Evolutionary conservation across 2,113 vertebrate genomes (phyloP), one percentile per base, ranked within the genome.

Genomic region (Microcebus ravelobensis): DNA sequence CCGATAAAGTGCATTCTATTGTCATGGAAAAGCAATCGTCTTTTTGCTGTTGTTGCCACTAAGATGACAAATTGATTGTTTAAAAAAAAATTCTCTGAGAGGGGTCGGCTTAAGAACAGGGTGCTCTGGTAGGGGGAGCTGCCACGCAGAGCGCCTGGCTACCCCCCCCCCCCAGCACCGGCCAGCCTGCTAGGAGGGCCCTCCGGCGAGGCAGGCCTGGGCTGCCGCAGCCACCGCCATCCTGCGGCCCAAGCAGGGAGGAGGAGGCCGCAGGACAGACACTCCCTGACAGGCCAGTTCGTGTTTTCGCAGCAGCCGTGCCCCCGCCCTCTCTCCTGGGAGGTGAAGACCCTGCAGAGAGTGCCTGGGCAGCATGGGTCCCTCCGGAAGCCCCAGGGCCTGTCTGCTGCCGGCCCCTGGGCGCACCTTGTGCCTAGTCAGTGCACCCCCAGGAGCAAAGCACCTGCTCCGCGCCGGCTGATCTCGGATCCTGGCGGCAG

Each of bases 21-120:
- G 71, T 42, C 27, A 74, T 63, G 52, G 70, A 70, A 65, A 57
- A 87, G 82, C 79, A 17, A 71, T 86, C 59, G 18, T 95, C 93
- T 94, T 88, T 31, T 11, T 13, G 9, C 14, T 1, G 70, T 8
- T 12, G 12, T 55, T 73, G 68, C 18, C 21, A n/a, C 68, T 17
- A 55, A 79, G 74, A 95, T 76, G 87, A 94, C 94, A 97, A 55
- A 94, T 90, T 17, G 87, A 91, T 57, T 71, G 74, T 81, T 81
- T 74, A 9, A 36, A 31, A 81, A 77, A 67, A 57, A 7, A 27
- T 9, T 52, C 59, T 77, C 59, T 0, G 23, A 48, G 48, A 11
- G 7, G 15, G 68, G 52, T 42, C 8, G 4, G 55, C 59, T 0
- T 27, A 6, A 77, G 87, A 48, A 23, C 20, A 8, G 3, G 2